These are phyloP conservation scores for Phaetusa simplex DNA, from an alignment of 2,113 vertebrate genomes.

Conservation along the genomic window DNA sequence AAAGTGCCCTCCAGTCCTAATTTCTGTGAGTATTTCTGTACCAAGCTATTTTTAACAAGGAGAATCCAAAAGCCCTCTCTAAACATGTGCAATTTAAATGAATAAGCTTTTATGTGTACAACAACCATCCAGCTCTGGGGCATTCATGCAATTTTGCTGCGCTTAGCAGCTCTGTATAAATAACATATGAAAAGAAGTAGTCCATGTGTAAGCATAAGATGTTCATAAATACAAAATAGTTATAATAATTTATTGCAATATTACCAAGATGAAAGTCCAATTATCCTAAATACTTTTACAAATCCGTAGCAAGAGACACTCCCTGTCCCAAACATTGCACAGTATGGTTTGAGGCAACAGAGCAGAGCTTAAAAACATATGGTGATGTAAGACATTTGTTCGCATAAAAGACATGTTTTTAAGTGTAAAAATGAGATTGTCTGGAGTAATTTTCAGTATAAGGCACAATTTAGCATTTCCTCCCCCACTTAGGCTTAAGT, in stretches of 20 bases:
- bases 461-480: neutral
- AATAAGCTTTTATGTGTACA: conserved; percentile 23
- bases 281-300: neutral
- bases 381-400: neutral
- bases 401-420: neutral
- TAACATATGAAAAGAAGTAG: neutral
- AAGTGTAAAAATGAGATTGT: neutral
- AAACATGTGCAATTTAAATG: conserved; percentile 16
- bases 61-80: conserved; percentile 21
- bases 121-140: conserved; percentile 16
- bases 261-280: neutral
- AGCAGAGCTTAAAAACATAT: neutral
- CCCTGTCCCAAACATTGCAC: neutral
- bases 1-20: neutral
- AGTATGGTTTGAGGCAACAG: neutral
- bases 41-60: conserved; percentile 11
- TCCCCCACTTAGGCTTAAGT: neutral
- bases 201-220: neutral
- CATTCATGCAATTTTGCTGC: conserved; percentile 10
- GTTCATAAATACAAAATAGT: neutral
- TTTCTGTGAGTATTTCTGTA: neutral
- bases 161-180: neutral
- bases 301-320: neutral
- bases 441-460: neutral
- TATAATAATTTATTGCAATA: neutral